Evolutionary conservation across 2,797 vertebrate genomes (phyloP), one percentile per base, ranked within the genome.

Genomic region (Sebastes nivosus): DNA sequence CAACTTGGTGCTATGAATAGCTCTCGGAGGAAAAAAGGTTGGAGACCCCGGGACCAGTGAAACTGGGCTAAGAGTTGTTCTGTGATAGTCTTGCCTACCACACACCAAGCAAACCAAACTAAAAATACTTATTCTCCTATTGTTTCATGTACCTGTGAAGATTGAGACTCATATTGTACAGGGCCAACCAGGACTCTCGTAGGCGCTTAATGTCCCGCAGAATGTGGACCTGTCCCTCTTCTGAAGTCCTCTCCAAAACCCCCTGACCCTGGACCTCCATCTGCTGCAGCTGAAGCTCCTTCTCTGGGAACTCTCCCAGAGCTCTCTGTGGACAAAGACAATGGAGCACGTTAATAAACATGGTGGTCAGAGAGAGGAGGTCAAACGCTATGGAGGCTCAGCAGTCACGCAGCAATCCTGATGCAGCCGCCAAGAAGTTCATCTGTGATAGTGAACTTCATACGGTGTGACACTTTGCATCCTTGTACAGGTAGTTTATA

Each of bases 301-400:
- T 98, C 91, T 97, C 96, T 1, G 97, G 96, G 85, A 98, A 95
- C 75, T 97, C 97, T 13, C 91, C 95, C 60, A 97, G 90, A 22
- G 96, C 93, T 88, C 79, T 96, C 98, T 99, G 84, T 63, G 54
- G 64, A 82, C 10, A 63, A 20, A 2, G 22, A 29, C 36, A 58
- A 5, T 1, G 5, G 3, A 59, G 24, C 13, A 20, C 22, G 34
- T 70, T 20, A 38, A 55, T 60, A 22, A 12, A 61, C 3, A 25
- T 1, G 4, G 16, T 16, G 34, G 10, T 70, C 14, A 14, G 20
- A 54, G 24, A 60, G 10, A 16, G 24, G 9, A 60, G 42, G 42
- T 50, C 42, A 50, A 50, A 50, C 16, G 16, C 42, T 20, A 50
- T 46, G 16, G 16, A 46, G 18, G 20, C 4, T 50, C 32, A 6